Conservation (phyloP, 1,140 invertebrate genomes). For the Panonychus citri region DNA sequence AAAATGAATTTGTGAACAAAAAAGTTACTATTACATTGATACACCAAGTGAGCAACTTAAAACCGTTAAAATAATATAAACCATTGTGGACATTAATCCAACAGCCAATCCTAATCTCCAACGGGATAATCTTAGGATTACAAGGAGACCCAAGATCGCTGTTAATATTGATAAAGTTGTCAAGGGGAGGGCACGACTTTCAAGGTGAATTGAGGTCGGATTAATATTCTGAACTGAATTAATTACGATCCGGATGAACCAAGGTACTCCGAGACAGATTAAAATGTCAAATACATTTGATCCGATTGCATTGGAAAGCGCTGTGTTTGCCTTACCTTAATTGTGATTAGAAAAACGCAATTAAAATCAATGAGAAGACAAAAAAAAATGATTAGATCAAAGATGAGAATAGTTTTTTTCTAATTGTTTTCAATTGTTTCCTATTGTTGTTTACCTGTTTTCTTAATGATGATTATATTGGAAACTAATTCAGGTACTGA, state of each 20-base stretch:
- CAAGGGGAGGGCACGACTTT: conserved; percentile 15
- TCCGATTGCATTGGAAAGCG: conserved; percentile 56
- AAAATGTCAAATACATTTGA: conserved; percentile 62
- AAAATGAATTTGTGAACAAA: too few relatives aligned
- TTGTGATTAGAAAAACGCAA: too few relatives aligned
- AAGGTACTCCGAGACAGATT: conserved; percentile 58
- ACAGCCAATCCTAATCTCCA: conserved; percentile 15
- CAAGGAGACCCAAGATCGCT: conserved; percentile 11
- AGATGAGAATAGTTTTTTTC: too few relatives aligned
- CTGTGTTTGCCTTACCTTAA: conserved; percentile 34
- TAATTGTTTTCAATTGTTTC: too few relatives aligned
- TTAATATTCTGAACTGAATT: background rate
- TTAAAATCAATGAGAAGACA: too few relatives aligned
- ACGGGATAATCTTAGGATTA: conserved; percentile 9
- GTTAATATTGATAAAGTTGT: conserved; percentile 14
- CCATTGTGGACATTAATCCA: conserved; percentile 8
- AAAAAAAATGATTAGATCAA: too few relatives aligned
- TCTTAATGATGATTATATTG: conserved; percentile 14
- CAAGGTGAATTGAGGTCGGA: conserved; percentile 4
- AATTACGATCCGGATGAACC: conserved; percentile 46
- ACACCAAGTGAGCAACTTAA: too few relatives aligned
- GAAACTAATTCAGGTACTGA: conserved; percentile 17
- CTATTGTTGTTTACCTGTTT: conserved; percentile 9
- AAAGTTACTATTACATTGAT: too few relatives aligned
- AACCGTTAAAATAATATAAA: conserved; percentile 6